A percentile compares a stretch with the other conserved stretches of the same genome.
Conservation (phyloP, 2,797 vertebrate species). For the Myotis pilosus region DNA sequence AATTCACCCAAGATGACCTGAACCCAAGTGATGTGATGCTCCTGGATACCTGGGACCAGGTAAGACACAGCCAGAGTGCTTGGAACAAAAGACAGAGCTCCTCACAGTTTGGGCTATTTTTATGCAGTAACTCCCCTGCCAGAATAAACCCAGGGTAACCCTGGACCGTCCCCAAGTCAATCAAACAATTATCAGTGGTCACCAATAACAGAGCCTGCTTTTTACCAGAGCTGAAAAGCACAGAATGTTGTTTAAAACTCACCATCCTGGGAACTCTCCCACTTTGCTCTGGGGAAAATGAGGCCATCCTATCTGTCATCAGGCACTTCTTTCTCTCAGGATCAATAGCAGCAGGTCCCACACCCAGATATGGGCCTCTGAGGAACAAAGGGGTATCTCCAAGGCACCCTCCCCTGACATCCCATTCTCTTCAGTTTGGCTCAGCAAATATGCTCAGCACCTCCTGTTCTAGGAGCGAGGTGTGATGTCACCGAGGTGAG, state of each 20-base stretch:
- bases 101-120: background rate
- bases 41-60: constrained; percentile 96
- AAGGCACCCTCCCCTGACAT: background rate
- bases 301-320: background rate
- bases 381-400: background rate
- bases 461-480: background rate
- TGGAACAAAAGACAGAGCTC: background rate
- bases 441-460: background rate
- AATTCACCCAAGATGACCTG: constrained; percentile 92
- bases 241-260: background rate
- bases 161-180: background rate
- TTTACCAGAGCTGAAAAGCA: background rate
- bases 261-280: background rate
- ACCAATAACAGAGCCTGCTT: background rate
- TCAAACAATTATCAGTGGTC: background rate
- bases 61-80: constrained; percentile 60
- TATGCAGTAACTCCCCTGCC: background rate
- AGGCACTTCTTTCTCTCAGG: background rate
- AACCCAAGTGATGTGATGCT: constrained; percentile 91
- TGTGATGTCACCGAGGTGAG: background rate
- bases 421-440: background rate
- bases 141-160: background rate
- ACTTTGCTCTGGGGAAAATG: background rate
- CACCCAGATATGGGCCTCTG: background rate
- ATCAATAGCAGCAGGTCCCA: background rate